Evolutionary conservation across 1,140 invertebrate species (phyloP).

Genomic region (Sminthurinus signatus): DNA sequence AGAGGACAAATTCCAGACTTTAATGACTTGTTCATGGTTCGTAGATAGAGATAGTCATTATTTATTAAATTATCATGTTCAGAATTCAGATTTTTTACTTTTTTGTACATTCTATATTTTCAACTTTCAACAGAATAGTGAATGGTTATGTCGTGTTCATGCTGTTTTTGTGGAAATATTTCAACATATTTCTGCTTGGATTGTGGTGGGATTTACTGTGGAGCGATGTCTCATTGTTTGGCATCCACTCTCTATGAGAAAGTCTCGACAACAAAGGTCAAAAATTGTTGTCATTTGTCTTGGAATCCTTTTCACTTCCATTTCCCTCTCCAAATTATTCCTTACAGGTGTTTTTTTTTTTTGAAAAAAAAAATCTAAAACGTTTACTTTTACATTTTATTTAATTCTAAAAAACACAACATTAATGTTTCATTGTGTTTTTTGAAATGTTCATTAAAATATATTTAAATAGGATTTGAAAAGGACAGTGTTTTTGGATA

Average conservation of each 20-base stretch:
- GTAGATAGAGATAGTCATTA: too few relatives aligned
- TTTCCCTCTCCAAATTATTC: slow-evolving; percentile 34
- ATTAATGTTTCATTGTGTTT: background rate
- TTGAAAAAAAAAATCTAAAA: background rate
- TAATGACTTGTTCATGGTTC: slow-evolving; percentile 46
- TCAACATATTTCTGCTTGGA: slow-evolving; percentile 36
- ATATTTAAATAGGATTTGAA: slow-evolving; percentile 44
- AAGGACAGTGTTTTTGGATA: slow-evolving; percentile 47
- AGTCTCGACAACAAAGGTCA: slow-evolving; percentile 13
- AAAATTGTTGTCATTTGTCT: slow-evolving; percentile 19
- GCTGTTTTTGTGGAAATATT: slow-evolving; percentile 37
- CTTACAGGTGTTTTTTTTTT: slow-evolving; percentile 18
- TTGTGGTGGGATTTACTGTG: slow-evolving; percentile 36
- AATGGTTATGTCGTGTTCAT: slow-evolving; percentile 36
- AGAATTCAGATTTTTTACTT: slow-evolving; percentile 28
- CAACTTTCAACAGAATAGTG: slow-evolving; percentile 12
- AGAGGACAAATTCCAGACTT: slow-evolving; percentile 42
- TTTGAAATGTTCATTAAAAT: background rate
- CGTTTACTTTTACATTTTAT: background rate
- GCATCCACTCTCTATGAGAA: slow-evolving; percentile 26
- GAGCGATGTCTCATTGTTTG: slow-evolving; percentile 35
- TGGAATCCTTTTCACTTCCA: slow-evolving; percentile 7
- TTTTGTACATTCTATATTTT: background rate
- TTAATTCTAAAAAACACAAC: background rate
- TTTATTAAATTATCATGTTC: too few relatives aligned